Evolutionary conservation across 1,140 invertebrate genomes (phyloP), one percentile per base, ranked within the genome.

Genomic region (Trichogramma pretiosum): DNA sequence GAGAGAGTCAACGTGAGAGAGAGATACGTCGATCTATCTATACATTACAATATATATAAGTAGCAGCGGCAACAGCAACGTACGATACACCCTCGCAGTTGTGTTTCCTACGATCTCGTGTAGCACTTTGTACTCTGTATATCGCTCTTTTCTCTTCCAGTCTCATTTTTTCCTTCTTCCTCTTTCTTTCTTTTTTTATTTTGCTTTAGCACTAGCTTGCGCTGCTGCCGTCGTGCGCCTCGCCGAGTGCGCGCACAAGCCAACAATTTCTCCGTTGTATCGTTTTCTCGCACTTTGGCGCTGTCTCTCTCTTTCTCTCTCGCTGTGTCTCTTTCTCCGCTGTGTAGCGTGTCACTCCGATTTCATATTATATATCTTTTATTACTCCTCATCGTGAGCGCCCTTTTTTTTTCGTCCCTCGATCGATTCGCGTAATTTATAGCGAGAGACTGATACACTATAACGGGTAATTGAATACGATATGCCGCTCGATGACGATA

Each of bases 131-230:
- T 33, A 21, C 7, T 19, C 14, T 3, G 19, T 23, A 2, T 35
- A 23, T 13, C 24, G 3, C 14, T 35, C 17, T 24, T 17, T 19
- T 11, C 2, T 44, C 1, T 14, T 23, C 16, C 26, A 10, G 21
- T 10, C 22, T 34, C 16, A 9, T 24, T 30, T 40, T 48, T 48
- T 34, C 26, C 24, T 36, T 28, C 26, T 48, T 30, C 33, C 40
- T 19, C 17, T 32, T 4, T 18, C 11, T 13, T 34, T 21, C 26
- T 22, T 46, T 3, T 24, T 46, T 36, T 32, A 43, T 41, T 34
- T 46, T n/a, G n/a, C n/a, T n/a, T n/a, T n/a, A n/a, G n/a, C n/a
- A n/a, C n/a, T n/a, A n/a, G n/a, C 36, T 17, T 22, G 10, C 21
- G 38, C 24, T 16, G 23, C 22, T 13, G 22, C 39, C 26, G 19